Evolutionary conservation across 2,888 invertebrate genomes (phyloP).

Genomic region (Papilio protenor): DNA sequence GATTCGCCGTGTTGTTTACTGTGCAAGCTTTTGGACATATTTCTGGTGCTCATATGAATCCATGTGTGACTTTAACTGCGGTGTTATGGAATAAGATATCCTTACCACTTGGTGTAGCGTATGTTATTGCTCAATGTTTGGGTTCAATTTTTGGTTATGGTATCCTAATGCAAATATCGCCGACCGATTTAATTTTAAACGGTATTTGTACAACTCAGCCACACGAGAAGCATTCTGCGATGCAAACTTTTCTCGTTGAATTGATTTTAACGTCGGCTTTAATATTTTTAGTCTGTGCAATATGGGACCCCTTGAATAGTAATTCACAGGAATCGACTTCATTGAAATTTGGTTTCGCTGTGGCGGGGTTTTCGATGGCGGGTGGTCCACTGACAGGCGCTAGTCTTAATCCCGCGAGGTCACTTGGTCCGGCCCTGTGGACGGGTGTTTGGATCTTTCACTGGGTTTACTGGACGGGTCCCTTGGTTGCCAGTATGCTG

Average conservation of each 20-base stretch:
- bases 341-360: conserved; percentile 87
- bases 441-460: conserved; percentile 86
- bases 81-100: conserved; percentile 82
- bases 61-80: conserved; percentile 88
- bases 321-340: conserved; percentile 86
- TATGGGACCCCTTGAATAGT: conserved; percentile 89
- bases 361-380: conserved; percentile 86
- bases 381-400: conserved; percentile 88
- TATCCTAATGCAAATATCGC: conserved; percentile 79
- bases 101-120: conserved; percentile 82
- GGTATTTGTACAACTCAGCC: conserved; percentile 87
- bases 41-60: conserved; percentile 91
- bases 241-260: conserved; percentile 86
- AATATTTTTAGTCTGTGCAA: conserved; percentile 86
- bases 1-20: conserved; percentile 87
- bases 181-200: conserved; percentile 57
- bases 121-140: conserved; percentile 85
- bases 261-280: conserved; percentile 85
- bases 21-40: conserved; percentile 90
- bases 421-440: conserved; percentile 88
- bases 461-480: conserved; percentile 89
- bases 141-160: conserved; percentile 89
- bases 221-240: conserved; percentile 69
- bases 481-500: conserved; percentile 66
- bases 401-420: conserved; percentile 88